Conservation (phyloP, 2,888 invertebrate species). For the Conistra vaccinii region DNA sequence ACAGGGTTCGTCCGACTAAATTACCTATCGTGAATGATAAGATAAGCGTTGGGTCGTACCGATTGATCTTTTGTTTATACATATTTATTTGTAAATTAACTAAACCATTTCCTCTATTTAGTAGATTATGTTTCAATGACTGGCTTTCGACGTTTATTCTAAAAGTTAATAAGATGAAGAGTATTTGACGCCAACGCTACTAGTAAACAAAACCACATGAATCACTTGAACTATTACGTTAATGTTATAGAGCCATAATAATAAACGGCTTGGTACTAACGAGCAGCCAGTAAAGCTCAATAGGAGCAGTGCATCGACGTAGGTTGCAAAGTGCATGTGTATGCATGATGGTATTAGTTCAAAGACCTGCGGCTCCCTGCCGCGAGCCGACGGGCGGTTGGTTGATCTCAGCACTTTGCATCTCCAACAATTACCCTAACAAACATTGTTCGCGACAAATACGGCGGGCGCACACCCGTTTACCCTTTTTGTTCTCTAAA, state of each 20-base stretch:
- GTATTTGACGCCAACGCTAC: constrained; percentile 54
- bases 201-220: constrained; percentile 48
- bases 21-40: constrained; percentile 76
- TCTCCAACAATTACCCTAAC: constrained; percentile 86
- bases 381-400: constrained; percentile 73
- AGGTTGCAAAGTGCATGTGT: constrained; percentile 40
- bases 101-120: constrained; percentile 11
- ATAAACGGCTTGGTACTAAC: constrained; percentile 60
- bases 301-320: constrained; percentile 43
- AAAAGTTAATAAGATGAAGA: constrained; percentile 33
- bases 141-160: constrained; percentile 21
- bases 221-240: constrained; percentile 55
- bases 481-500: constrained; percentile 84
- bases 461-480: constrained; percentile 80
- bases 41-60: constrained; percentile 71
- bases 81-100: constrained; percentile 52
- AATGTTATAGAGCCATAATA: constrained; percentile 58
- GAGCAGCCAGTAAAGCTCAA: constrained; percentile 60
- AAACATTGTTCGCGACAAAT: constrained; percentile 84
- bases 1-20: constrained; percentile 76
- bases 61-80: constrained; percentile 69
- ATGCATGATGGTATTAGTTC: constrained; percentile 68
- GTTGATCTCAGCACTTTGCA: constrained; percentile 86
- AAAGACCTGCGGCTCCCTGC: constrained; percentile 77
- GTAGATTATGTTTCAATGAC: constrained; percentile 19